Conservation (phyloP, 1,140 invertebrate genomes). For the Drosophila albomicans region DNA sequence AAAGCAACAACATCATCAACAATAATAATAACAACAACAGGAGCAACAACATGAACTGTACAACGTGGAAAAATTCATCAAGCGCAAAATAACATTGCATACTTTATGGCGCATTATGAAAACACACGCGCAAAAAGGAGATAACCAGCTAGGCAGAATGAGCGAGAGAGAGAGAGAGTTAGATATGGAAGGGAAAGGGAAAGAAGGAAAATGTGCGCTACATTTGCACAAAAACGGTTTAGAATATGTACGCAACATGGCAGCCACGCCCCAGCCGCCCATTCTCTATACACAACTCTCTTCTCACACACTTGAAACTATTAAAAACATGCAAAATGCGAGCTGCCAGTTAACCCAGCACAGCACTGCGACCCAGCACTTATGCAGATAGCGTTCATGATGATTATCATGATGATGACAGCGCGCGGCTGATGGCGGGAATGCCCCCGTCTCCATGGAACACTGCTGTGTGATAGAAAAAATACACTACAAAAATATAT, state of each 20-base stretch:
- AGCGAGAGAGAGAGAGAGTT: background rate
- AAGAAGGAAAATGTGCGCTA: constrained; percentile 63
- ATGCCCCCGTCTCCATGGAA: constrained; percentile 5
- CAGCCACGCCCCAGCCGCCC: constrained; percentile 25
- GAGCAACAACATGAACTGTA: constrained; percentile 51
- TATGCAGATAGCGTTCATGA: constrained; percentile 68
- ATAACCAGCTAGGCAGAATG: background rate
- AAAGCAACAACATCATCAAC: constrained; percentile 33
- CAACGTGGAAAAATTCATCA: constrained; percentile 82
- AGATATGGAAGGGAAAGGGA: background rate
- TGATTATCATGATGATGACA: constrained; percentile 36
- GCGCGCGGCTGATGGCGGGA: constrained; percentile 33
- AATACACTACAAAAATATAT: constrained; percentile 17
- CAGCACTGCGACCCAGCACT: constrained; percentile 43
- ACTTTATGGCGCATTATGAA: constrained; percentile 83
- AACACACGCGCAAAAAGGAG: constrained; percentile 65
- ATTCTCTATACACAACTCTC: background rate
- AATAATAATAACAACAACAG: constrained; percentile 11
- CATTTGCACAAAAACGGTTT: constrained; percentile 77
- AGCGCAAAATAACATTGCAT: constrained; percentile 83
- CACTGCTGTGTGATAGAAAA: constrained; percentile 1
- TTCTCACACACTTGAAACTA: constrained; percentile 54
- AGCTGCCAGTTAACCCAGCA: constrained; percentile 71
- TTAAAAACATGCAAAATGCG: constrained; percentile 69
- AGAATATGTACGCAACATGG: constrained; percentile 73